Percentiles rank a stretch among this genome's conserved stretches.
These are phyloP conservation scores for Folsomia candida DNA, from an alignment of 2,888 invertebrate genomes.

Conservation along the genomic window DNA sequence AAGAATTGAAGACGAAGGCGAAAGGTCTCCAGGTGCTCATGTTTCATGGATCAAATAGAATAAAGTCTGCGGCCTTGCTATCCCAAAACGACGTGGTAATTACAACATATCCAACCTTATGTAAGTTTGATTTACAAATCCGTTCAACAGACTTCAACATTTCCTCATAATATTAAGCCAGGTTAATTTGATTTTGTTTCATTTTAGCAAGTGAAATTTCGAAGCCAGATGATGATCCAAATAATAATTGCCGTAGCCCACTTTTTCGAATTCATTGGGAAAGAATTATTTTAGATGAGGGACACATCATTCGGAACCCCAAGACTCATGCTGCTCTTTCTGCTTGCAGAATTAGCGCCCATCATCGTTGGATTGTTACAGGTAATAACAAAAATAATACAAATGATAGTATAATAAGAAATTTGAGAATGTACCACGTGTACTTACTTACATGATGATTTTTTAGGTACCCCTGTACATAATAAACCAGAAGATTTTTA, in stretches of 20 bases:
- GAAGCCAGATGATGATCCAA: constrained; percentile 13
- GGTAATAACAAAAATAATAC: no score
- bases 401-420: no score
- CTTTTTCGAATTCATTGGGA: constrained; percentile 75
- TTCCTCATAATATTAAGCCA: no score
- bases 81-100: constrained; percentile 76
- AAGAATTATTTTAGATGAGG: constrained; percentile 88
- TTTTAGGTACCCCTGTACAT: constrained; percentile 87
- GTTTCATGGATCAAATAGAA: constrained; percentile 79
- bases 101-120: constrained; percentile 68
- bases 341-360: not conserved
- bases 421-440: no score
- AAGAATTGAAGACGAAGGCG: constrained; percentile 69
- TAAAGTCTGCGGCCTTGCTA: constrained; percentile 57
- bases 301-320: constrained; percentile 56
- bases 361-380: not conserved
- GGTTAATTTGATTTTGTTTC: no score
- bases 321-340: not conserved
- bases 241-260: constrained; percentile 53
- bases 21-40: constrained; percentile 65
- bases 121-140: not conserved
- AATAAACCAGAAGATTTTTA: constrained; percentile 66
- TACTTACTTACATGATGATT: not conserved
- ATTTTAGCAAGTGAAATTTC: constrained; percentile 35
- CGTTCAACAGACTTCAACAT: not conserved